A percentile compares a stretch with the other conserved stretches of the same genome.
Conservation (phyloP, 2,113 vertebrate species). For the Cynocephalus volans region DNA sequence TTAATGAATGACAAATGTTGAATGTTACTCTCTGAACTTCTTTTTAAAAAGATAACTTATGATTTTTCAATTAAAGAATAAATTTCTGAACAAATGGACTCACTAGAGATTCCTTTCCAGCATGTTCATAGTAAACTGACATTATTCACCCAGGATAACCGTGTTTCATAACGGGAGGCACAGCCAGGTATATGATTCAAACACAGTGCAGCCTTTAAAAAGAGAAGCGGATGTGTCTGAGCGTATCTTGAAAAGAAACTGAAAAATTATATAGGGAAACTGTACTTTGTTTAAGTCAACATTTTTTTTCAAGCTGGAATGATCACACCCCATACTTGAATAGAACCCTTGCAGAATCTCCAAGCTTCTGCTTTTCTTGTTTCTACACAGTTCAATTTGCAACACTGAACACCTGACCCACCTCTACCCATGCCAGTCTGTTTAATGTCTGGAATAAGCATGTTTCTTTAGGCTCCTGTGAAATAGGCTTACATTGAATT, state of each 20-base stretch:
- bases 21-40: background rate
- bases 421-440: background rate
- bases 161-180: background rate
- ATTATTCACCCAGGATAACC: background rate
- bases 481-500: background rate
- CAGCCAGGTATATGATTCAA: background rate
- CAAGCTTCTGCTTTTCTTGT: background rate
- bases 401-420: background rate
- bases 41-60: background rate
- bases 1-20: background rate
- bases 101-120: background rate
- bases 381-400: background rate
- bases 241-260: background rate
- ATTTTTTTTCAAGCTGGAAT: constrained; percentile 1
- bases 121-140: background rate
- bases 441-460: background rate
- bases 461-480: background rate
- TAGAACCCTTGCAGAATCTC: constrained; percentile 4
- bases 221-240: background rate
- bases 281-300: background rate
- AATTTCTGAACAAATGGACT: background rate
- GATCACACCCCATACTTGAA: background rate
- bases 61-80: constrained; percentile 48
- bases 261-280: constrained; percentile 1
- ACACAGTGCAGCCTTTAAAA: background rate